Conservation (phyloP, 64 coral and sea anemone species). For the Pachyseris speciosa region DNA sequence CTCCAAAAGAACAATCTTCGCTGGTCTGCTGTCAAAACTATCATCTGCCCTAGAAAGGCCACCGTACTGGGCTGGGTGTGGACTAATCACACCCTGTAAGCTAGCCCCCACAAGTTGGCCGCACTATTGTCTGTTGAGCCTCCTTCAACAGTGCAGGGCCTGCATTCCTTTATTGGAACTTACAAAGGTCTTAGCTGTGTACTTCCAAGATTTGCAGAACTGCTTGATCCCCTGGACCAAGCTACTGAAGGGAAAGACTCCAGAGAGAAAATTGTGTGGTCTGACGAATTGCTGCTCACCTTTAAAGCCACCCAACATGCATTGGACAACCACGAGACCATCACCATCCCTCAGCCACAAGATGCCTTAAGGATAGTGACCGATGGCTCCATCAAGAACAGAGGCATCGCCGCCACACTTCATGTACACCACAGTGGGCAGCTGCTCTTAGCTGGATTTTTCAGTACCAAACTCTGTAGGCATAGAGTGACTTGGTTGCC, state of each 20-base stretch:
- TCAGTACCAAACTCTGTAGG: too few relatives aligned
- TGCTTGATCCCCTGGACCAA: constrained; percentile 30
- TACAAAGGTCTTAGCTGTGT: constrained; percentile 52
- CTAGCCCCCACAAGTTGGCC: too few relatives aligned
- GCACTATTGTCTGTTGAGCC: too few relatives aligned
- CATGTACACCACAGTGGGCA: constrained; percentile 5
- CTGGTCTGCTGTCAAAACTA: constrained; percentile 15
- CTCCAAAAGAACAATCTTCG: not conserved
- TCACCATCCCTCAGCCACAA: constrained; percentile 19
- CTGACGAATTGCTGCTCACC: not conserved
- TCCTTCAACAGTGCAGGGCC: too few relatives aligned
- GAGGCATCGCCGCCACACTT: constrained; percentile 44
- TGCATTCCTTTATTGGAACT: constrained; percentile 48
- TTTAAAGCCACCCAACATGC: too few relatives aligned
- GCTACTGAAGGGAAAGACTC: constrained; percentile 14
- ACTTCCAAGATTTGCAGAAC: not conserved
- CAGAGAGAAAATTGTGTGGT: not conserved
- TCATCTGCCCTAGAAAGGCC: constrained; percentile 11
- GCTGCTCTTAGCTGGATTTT: constrained; percentile 50
- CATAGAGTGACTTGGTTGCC: too few relatives aligned
- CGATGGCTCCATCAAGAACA: constrained; percentile 29
- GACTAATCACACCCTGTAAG: too few relatives aligned
- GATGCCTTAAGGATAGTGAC: too few relatives aligned
- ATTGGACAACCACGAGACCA: too few relatives aligned
- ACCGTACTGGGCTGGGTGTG: constrained; percentile 12